Percentiles rank a stretch among this genome's conserved stretches.
phyloP scores from a whole-genome alignment of 2,113 vertebrate species.

The Thunnus maccoyii region DNA sequence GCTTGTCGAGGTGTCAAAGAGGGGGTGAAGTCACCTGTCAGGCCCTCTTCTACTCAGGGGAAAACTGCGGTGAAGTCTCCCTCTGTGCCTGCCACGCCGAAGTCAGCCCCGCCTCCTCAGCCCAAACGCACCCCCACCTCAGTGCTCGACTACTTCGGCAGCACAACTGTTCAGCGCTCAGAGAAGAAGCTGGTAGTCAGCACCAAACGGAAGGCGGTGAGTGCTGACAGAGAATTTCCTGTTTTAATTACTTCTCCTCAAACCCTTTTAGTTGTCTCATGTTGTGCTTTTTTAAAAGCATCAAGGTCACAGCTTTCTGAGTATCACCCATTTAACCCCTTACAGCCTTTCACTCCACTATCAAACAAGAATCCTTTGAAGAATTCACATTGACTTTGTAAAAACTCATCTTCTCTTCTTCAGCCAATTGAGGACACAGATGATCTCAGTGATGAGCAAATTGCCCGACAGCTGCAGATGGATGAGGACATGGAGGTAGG shows the following conservation, averaged over 20 bases:
- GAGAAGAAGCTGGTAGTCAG: constrained; percentile 95
- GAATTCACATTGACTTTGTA: neutral
- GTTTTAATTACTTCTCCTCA: no score
- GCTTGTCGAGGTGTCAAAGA: constrained; percentile 28
- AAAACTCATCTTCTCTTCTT: constrained; percentile 46
- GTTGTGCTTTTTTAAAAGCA: neutral
- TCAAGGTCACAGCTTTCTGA: neutral
- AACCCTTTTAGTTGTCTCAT: neutral
- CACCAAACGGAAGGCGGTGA: constrained; percentile 91
- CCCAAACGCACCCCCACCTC: constrained; percentile 90
- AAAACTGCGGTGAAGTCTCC: constrained; percentile 78
- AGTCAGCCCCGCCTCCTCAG: constrained; percentile 77
- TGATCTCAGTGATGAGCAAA: constrained; percentile 89
- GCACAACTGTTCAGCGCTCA: constrained; percentile 87
- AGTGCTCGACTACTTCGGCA: constrained; percentile 92
- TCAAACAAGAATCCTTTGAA: neutral
- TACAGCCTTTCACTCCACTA: neutral
- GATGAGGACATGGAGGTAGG: constrained; percentile 92
- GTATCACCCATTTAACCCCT: neutral
- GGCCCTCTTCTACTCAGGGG: constrained; percentile 39
- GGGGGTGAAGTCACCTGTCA: constrained; percentile 53
- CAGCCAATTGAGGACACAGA: constrained; percentile 84
- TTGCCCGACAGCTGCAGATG: constrained; percentile 92
- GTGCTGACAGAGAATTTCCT: constrained; percentile 52
- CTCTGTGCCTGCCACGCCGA: constrained; percentile 75